Evolutionary conservation across 1,140 invertebrate species (phyloP).

Genomic region (Schlechtendalia chinensis): DNA sequence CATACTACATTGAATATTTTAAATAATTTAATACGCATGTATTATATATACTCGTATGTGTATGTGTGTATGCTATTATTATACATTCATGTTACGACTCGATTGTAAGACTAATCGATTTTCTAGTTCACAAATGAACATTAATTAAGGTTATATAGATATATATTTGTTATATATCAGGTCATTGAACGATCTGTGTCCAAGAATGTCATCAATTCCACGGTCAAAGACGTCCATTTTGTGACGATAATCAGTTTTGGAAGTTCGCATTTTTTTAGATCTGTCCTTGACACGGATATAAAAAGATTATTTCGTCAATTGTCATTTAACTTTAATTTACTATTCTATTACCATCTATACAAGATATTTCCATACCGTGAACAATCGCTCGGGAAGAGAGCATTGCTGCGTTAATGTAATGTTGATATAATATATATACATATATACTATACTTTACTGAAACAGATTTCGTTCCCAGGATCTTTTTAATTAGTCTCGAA

Average conservation of each 20-base stretch:
- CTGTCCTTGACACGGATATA: conserved; percentile 37
- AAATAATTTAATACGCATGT: background rate
- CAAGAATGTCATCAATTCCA: conserved; percentile 46
- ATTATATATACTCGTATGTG: background rate
- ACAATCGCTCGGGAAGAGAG: conserved; percentile 4
- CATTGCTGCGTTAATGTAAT: background rate
- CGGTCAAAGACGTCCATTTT: conserved; percentile 46
- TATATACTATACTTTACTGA: background rate
- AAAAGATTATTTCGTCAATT: conserved; percentile 9
- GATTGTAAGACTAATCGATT: conserved; percentile 32
- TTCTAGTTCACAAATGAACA: conserved; percentile 43
- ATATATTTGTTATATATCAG: background rate
- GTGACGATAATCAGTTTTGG: conserved; percentile 36
- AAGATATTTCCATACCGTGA: conserved; percentile 33
- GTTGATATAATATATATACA: background rate
- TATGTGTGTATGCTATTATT: background rate
- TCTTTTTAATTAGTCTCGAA: conserved; percentile 34
- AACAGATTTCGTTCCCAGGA: conserved; percentile 31
- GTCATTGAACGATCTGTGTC: conserved; percentile 44
- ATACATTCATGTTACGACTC: background rate
- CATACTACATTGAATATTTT: conserved; percentile 3
- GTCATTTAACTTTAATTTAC: conserved; percentile 7
- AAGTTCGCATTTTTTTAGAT: background rate
- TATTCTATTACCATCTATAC: background rate
- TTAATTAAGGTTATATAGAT: conserved; percentile 31